A percentile compares a stretch with the other conserved stretches of the same genome.
Conservation (phyloP, 1,140 invertebrate species). For the Diorhabda sublineata region DNA sequence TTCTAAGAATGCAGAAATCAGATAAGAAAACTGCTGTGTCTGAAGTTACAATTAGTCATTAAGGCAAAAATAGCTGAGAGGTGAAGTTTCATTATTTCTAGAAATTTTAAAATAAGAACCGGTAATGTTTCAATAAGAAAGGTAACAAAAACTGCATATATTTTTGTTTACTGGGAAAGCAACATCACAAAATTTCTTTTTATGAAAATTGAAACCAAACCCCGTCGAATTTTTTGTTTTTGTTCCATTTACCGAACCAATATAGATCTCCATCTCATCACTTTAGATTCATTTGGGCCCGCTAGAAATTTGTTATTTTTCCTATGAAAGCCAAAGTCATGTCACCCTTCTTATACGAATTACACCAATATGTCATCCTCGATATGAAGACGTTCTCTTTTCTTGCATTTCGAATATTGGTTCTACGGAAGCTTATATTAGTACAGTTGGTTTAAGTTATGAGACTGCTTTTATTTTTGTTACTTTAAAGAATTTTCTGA, state of each 20-base stretch:
- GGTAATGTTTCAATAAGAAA: too few relatives aligned
- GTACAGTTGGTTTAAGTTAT: constrained; percentile 9
- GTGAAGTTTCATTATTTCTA: too few relatives aligned
- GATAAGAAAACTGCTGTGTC: too few relatives aligned
- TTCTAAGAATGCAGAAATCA: too few relatives aligned
- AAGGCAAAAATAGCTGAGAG: too few relatives aligned
- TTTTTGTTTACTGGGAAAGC: too few relatives aligned
- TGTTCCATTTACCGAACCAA: neutral
- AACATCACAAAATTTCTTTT: neutral
- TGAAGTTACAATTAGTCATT: too few relatives aligned
- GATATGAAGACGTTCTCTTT: constrained; percentile 11
- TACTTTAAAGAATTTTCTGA: neutral
- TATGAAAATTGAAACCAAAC: neutral
- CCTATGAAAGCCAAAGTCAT: constrained; percentile 1
- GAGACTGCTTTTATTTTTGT: constrained; percentile 2
- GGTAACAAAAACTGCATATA: too few relatives aligned
- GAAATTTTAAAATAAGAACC: too few relatives aligned
- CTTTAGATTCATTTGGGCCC: constrained; percentile 15
- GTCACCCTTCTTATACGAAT: constrained; percentile 9
- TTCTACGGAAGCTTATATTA: constrained; percentile 10
- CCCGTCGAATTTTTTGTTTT: neutral
- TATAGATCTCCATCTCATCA: constrained; percentile 10
- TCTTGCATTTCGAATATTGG: constrained; percentile 12
- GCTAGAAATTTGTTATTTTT: constrained; percentile 14
- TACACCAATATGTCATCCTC: constrained; percentile 12